phyloP scores from a whole-genome alignment of 1,140 invertebrate species.

The Maniola jurtina region DNA sequence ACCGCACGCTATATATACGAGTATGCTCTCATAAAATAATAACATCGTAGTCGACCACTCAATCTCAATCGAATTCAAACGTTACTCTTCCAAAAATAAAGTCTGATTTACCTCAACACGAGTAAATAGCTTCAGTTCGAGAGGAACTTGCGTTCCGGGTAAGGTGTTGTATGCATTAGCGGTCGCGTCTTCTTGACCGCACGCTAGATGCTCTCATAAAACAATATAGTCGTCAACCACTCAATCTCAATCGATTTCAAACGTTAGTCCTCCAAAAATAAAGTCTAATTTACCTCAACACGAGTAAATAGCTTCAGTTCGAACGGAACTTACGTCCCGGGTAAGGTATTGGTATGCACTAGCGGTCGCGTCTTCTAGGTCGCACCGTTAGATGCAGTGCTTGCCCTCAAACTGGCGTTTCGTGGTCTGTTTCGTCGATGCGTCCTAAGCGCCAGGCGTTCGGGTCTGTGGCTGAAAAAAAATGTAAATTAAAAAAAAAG shows the following conservation, averaged over 20 bases:
- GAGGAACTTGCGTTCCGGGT: slow-evolving; percentile 2
- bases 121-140: slow-evolving; percentile 12
- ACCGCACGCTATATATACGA: slow-evolving; percentile 14
- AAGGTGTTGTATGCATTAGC: slow-evolving; percentile 32
- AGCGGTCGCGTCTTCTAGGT: slow-evolving; percentile 38
- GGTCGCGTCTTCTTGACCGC: slow-evolving; percentile 31
- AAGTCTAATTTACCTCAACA: not conserved
- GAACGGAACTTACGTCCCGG: slow-evolving; percentile 8
- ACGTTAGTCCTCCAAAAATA: not conserved
- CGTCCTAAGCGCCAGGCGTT: slow-evolving; percentile 89
- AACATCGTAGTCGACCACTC: not conserved
- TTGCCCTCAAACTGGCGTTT: slow-evolving; percentile 86
- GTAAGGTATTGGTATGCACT: slow-evolving; percentile 26
- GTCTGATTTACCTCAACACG: not conserved
- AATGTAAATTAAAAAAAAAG: too few relatives aligned
- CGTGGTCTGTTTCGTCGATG: slow-evolving; percentile 90
- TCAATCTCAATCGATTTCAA: not conserved
- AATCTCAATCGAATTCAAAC: not conserved
- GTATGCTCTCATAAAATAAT: not conserved
- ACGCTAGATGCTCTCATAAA: slow-evolving; percentile 3
- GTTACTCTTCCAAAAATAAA: not conserved
- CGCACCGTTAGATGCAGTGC: slow-evolving; percentile 53
- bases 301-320: slow-evolving; percentile 14
- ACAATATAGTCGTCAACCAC: not conserved
- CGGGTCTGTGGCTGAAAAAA: slow-evolving; percentile 82